Percentiles rank a stretch among this genome's conserved stretches.
Evolutionary conservation across 2,888 invertebrate genomes (phyloP).

Genomic region (Erannis defoliaria): DNA sequence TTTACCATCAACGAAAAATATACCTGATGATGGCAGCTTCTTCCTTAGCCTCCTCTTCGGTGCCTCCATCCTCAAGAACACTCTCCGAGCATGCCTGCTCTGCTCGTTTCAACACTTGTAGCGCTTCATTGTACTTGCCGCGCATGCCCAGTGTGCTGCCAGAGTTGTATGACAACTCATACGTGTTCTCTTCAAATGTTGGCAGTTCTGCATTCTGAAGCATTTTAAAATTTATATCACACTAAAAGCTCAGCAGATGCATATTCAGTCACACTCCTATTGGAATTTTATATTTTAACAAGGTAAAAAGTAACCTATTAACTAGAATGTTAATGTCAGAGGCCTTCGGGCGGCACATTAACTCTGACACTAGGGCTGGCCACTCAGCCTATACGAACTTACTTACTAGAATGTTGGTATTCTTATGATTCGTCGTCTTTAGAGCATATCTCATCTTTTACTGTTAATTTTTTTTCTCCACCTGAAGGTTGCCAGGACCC

Average conservation of each 20-base stretch:
- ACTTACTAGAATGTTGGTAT: too few species aligned
- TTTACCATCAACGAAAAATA: too few species aligned
- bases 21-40: slow-evolving; percentile 96
- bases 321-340: too few species aligned
- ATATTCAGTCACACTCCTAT: neutral
- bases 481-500: too few species aligned
- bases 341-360: too few species aligned
- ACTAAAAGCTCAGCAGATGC: neutral
- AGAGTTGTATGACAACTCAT: slow-evolving; percentile 96
- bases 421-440: too few species aligned
- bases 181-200: slow-evolving; percentile 87
- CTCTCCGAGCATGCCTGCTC: slow-evolving; percentile 94
- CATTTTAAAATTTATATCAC: neutral
- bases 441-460: too few species aligned
- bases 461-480: too few species aligned
- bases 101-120: slow-evolving; percentile 92
- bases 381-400: too few species aligned
- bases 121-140: slow-evolving; percentile 91
- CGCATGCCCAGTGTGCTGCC: slow-evolving; percentile 93
- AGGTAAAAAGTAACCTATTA: too few species aligned
- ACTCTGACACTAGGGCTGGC: too few species aligned
- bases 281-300: neutral
- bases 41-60: slow-evolving; percentile 97
- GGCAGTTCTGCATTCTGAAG: slow-evolving; percentile 70
- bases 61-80: slow-evolving; percentile 95